Evolutionary conservation across 2,797 vertebrate genomes (phyloP), one percentile per base, ranked within the genome.

Genomic region (Pogoniulus pusillus): DNA sequence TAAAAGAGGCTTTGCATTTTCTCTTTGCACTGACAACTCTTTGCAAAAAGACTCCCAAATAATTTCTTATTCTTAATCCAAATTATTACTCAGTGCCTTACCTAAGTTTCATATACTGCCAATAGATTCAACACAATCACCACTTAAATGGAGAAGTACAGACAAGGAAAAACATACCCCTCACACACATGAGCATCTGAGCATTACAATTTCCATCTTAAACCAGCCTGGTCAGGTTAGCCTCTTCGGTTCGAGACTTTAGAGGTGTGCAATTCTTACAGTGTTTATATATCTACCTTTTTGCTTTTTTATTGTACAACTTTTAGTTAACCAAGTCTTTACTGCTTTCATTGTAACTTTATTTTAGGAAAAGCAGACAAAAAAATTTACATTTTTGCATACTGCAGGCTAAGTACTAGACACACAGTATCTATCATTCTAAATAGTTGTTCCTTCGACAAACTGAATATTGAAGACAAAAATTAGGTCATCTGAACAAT

Each of bases 401-500:
- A 11, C 24, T 30, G 16, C 16, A 26, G 18, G 47, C 30, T 69
- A 14, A 34, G 29, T 13, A 26, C 55, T 1, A 22, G 35, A 39
- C 8, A 47, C 60, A 49, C 13, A 29, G 14, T 16, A 41, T 15
- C 30, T 19, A 41, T 13, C 32, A 26, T 6, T 78, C 45, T 29
- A 24, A 35, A 53, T 2, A 34, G 39, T 8, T 29, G 7, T 17
- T 49, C 43, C 69, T 62, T 60, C 16, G n/a, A 37, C 23, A 37
- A 34, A 39, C 6, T 26, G 30, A 41, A 60, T 5, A 18, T n/a
- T 27, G 30, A 71, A 90, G 24, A 51, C n/a, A 7, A 91, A n/a
- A 95, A 81, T 65, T 14, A 90, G 90, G 91, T 84, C 88, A 93
- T 83, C 37, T 60, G 81, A 66, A 75, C 41, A 37, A 30, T 20